phyloP scores from a whole-genome alignment of 2,113 vertebrate genomes.

The Nymphicus hollandicus region DNA sequence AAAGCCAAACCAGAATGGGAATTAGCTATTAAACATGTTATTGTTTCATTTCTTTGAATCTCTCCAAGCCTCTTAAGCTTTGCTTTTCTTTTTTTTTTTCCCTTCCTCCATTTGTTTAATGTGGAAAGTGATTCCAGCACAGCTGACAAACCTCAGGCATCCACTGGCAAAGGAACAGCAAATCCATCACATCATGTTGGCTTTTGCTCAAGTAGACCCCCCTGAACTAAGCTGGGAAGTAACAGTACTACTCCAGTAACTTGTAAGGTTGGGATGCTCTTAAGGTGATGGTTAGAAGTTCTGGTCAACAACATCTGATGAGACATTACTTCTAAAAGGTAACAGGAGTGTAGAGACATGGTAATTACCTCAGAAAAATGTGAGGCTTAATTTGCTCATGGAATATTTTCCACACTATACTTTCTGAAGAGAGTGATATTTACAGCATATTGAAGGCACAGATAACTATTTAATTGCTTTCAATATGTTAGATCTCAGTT shows the following conservation, averaged over 20 bases:
- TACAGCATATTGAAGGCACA: neutral
- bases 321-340: neutral
- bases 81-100: neutral
- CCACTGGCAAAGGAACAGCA: neutral
- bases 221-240: neutral
- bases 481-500: accelerated
- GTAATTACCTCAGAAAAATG: neutral
- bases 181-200: neutral
- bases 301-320: neutral
- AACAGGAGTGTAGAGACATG: neutral
- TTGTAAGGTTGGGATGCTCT: neutral
- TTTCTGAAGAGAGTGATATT: neutral
- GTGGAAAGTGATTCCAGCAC: constrained; percentile 40
- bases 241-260: neutral
- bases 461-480: neutral
- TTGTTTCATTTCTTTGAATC: constrained; percentile 35
- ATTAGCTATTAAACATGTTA: constrained; percentile 39
- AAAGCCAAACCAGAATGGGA: constrained; percentile 54
- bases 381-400: neutral
- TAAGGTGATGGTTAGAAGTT: neutral
- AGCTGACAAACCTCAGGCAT: constrained; percentile 61
- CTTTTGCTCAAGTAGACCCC: constrained; percentile 2
- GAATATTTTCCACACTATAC: neutral
- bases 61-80: constrained; percentile 29
- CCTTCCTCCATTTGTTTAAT: constrained; percentile 14